Base-by-base conservation (phyloP, 2,888 invertebrate genomes). In the Germaria angustata region DNA sequence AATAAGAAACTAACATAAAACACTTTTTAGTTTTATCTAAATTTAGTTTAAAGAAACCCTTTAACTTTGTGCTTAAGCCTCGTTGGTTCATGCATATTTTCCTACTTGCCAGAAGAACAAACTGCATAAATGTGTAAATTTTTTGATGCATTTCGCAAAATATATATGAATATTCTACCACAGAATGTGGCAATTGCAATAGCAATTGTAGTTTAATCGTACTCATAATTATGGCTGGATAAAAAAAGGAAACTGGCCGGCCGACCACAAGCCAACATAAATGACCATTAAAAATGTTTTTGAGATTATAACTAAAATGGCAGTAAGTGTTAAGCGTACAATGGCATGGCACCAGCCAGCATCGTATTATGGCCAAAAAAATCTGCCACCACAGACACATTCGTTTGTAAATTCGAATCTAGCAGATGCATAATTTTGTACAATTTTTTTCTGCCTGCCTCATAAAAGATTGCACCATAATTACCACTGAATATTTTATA, bases 161-260 rank as follows among this genome's bases (percentile, higher is more conserved):
- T 78, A 53, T 61, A 9, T 68, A 36, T 36, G 34, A 49, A 1
- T 63, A 57, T 57, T 72, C 24, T 69, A 17, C 73, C 65, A 78
- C 57, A 82, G 28, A 81, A 75, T 80, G 79, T 75, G 79, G 79
- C 68, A 79, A 79, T 75, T 71, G 78, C 78, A 82, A 77, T 69
- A 75, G 82, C 75, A 82, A 82, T 82, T 82, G 79, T 79, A 59
- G 69, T 75, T 82, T 82, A 82, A 82, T 82, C 82, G 82, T 79
- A 79, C 75, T 49, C 77, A 63, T 82, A 71, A 82, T 82, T 79
- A 79, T 75, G 71, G 61, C 73, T 59, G 24, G 9, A 44, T 8
- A 63, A 28, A 61, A 61, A 59, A 24, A 20, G 2, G 20, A 41
- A 39, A 24, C 17, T 5, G 7, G 36, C 20, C 36, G 6, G 24